Percentiles rank a stretch among this genome's conserved stretches.
Evolutionary conservation across 2,113 vertebrate genomes (phyloP).

Genomic region (Odobenus rosmarus): DNA sequence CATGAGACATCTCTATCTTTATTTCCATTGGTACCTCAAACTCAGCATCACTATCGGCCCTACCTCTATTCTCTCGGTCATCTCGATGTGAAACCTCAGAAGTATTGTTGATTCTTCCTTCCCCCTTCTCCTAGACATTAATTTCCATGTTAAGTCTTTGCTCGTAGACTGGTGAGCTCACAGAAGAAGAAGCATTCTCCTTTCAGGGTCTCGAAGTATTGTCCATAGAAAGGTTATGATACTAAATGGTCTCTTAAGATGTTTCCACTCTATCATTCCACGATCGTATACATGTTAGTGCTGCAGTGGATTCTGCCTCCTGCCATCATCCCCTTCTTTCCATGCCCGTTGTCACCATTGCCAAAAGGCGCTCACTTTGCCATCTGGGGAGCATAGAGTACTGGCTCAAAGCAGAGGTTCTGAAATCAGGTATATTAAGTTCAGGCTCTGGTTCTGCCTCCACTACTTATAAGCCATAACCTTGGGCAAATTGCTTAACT

Average conservation of each 20-base stretch:
- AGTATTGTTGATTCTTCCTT: not conserved
- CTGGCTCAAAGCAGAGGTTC: not conserved
- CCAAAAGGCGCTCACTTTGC: not conserved
- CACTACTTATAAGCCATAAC: not conserved
- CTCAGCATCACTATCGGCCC: not conserved
- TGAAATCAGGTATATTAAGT: not conserved
- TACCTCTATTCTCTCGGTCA: not conserved
- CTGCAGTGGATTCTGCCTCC: not conserved
- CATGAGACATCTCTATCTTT: not conserved
- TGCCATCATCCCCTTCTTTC: not conserved
- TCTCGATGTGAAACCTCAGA: not conserved
- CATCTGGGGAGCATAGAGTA: not conserved
- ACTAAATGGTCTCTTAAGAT: not conserved
- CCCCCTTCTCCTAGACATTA: not conserved
- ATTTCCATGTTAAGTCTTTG: not conserved
- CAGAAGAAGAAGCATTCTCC: not conserved
- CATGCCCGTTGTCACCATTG: no score
- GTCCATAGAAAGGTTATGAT: not conserved
- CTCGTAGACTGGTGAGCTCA: not conserved
- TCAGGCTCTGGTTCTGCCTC: not conserved
- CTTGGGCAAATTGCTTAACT: not conserved
- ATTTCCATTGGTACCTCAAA: not conserved
- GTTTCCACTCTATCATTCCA: not conserved
- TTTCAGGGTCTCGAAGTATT: not conserved
- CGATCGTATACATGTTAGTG: not conserved